Evolutionary conservation across 1,140 invertebrate genomes (phyloP), one percentile per base, ranked within the genome.

Genomic region (Ceratosolen fusciceps): DNA sequence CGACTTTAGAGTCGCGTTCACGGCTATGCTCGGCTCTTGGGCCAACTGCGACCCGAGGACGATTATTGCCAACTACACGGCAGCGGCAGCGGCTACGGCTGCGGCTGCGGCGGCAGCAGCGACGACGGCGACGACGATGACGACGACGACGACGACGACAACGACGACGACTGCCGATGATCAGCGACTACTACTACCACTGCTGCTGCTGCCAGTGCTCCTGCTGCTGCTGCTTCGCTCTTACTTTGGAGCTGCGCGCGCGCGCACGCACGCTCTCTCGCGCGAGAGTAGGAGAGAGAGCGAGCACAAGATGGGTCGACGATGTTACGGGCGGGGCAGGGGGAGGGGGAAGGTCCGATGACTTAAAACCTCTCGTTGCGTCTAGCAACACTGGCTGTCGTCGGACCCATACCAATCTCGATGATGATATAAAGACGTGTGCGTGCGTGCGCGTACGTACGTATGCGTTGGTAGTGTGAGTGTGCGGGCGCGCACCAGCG

Each of bases 341-440:
- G 24, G 31, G 37, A 31, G 47, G 37, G 14, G 65, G 24, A 34
- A 47, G 39, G 29, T 19, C n/a, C 47, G 12, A 34, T 24, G 39
- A 24, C 5, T 49, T 56, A 8, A 19, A 49, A 54, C 2, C n/a
- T 43, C 39, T 43, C 39, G 34, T 37, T 68, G 34, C n/a, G 34
- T 70, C 67, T 26, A 26, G n/a, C n/a, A n/a, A n/a, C 67, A 70
- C 67, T 70, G n/a, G 39, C 39, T 49, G 39, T 70, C 67, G 39
- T 70, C 67, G n/a, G 39, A n/a, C 39, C 31, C 4, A 7, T 24
- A 31, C 0, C n/a, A 31, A 4, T n/a, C 19, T n/a, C 19, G 31
- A n/a, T n/a, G n/a, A n/a, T n/a, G n/a, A 65, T 37, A 24, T 24
- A 29, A 31, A 56, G 54, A 24, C 8, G n/a, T 16, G 56, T 5